phyloP scores from a whole-genome alignment of 2,888 invertebrate genomes.

The Scrobipalpa atriplicella region DNA sequence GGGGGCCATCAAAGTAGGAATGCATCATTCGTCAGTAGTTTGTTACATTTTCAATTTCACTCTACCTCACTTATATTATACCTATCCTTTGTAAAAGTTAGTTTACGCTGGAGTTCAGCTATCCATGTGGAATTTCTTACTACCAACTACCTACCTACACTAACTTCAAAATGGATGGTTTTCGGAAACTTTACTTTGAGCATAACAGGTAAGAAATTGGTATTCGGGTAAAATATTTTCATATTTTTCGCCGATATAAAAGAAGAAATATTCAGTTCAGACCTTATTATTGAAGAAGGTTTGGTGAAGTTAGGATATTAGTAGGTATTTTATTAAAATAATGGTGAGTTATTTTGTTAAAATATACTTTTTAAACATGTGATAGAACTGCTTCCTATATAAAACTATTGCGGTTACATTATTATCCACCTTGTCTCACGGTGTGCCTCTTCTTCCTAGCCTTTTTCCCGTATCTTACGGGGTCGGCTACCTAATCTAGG shows the following conservation, averaged over 20 bases:
- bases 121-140: neutral
- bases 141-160: neutral
- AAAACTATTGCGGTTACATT: too few species aligned
- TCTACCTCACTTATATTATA: neutral
- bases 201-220: neutral
- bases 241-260: neutral
- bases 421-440: too few species aligned
- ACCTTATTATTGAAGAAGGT: too few species aligned
- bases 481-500: too few species aligned
- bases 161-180: neutral
- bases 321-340: too few species aligned
- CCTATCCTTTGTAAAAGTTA: constrained; percentile 8
- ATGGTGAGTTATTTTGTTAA: too few species aligned
- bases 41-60: neutral
- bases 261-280: too few species aligned
- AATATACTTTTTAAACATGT: too few species aligned
- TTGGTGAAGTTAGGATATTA: too few species aligned
- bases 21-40: neutral
- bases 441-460: too few species aligned
- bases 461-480: too few species aligned
- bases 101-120: neutral
- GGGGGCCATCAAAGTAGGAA: neutral
- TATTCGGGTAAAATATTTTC: neutral
- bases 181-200: constrained; percentile 2
- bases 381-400: too few species aligned